Base-by-base conservation (phyloP, 2,888 invertebrate genomes). In the Macrosiphum euphorbiae region DNA sequence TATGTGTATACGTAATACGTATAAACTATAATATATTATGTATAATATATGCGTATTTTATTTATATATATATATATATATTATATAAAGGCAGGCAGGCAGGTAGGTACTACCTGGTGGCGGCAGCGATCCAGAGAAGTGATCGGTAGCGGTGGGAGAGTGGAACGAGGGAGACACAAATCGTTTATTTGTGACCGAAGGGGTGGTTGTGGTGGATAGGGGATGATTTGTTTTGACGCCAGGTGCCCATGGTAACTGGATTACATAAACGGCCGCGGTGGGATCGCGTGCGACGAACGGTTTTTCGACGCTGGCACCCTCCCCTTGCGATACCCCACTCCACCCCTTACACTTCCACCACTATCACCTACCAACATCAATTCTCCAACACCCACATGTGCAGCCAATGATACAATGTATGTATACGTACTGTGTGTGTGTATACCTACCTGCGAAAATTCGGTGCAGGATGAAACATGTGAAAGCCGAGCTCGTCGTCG, bases 151-250 rank as follows among this genome's bases (percentile, higher is more conserved):
- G 55, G 85, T 13, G 28, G 13, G 47, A n/a, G 28, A 55, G 85
- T 26, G 26, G 61, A 55, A 87, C 61, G 47, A 87, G 88, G 92
- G 93, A 90, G 89, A 94, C 90, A 90, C 93, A 94, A 90, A 94
- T 90, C 93, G 93, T 94, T 94, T 94, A 94, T 93, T 58, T 89
- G 89, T 84, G 89, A 78, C 89, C 52, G 67, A 58, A 86, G 58
- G 92, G 67, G 87, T 41, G 88, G 67, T 88, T 52, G 88, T 20
- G 52, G 88, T 35, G 88, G 16, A 78, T 92, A 86, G 90, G 93
- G 90, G 94, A 94, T 94, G 94, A 94, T 94, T 94, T 94, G 94
- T 94, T 94, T 94, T 94, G 94, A 94, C 94, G 90, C 85, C 90
- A 61, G 67, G 90, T 94, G 94, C 52, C 94, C 94, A 90, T 94